Base-by-base conservation (phyloP, 2,113 vertebrate species). In the Ptychochromis oligacanthus region DNA sequence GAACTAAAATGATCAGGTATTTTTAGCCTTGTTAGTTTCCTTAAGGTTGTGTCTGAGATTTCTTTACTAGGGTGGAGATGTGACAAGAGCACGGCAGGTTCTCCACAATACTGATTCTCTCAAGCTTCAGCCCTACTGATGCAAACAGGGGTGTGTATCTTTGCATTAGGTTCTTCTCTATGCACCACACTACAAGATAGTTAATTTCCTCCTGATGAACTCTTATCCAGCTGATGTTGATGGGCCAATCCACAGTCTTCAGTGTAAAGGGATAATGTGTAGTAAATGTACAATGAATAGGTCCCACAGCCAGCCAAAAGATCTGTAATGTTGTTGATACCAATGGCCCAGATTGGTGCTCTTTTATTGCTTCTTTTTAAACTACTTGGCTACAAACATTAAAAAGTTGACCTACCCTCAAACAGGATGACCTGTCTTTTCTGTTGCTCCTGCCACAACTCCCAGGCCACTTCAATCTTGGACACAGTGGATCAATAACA, bases 401-500 rank as follows among this genome's bases (percentile, higher is more conserved):
- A 24, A 81, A 77, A 80, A 61, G 13, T 64, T 80, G 61, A 67
- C 64, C 60, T 49, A 9, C 58, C 18, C 24, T 86, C 54, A 54
- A 62, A 64, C 52, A 28, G 22, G 64, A 40, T 80, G 20, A 59
- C 62, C 22, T 77, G 34, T 77, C 61, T 82, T 85, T 76, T 43
- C 36, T 59, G n/a, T 83, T n/a, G 67, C 58, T 60, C 12, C 24
- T 81, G 84, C 11, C 28, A 46, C 75, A 74, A 31, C 72, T 79
- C 26, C 57, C 11, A 40, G 26, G 24, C 57, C 77, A 61, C 38
- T 54, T 78, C 26, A 28, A 62, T 82, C 38, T 72, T 46, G 49
- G 62, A 79, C 65, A 74, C 57, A 59, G 1, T 43, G 6, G 54
- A 87, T 84, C 76, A 31, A 91, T 91, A 79, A 58, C 75, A 83